Conservation (phyloP, 2,113 vertebrate species). For the Sander lucioperca region DNA sequence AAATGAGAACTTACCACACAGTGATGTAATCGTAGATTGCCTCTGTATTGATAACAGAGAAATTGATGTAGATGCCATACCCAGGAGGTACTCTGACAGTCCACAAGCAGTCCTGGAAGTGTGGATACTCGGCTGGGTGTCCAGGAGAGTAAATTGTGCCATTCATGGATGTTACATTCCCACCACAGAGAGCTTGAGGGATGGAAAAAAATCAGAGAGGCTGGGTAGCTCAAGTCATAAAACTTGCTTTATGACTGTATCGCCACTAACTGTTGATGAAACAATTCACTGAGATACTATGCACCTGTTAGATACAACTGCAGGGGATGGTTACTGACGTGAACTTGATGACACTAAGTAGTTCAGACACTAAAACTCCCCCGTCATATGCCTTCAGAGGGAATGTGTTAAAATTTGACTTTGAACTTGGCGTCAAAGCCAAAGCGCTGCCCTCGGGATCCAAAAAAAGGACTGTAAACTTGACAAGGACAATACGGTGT, state of each 20-base stretch:
- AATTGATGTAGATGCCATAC: constrained; percentile 96
- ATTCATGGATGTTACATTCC: constrained; percentile 96
- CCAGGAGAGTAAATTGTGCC: constrained; percentile 97
- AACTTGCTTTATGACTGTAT: constrained; percentile 38
- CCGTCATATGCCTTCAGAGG: constrained; percentile 24
- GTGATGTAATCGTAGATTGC: constrained; percentile 99
- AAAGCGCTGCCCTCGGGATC: constrained; percentile 29
- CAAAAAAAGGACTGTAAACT: constrained; percentile 20
- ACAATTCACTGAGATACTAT: constrained; percentile 32
- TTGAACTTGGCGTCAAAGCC: constrained; percentile 59
- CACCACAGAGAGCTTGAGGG: constrained; percentile 93
- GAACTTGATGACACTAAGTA: constrained; percentile 53
- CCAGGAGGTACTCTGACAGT: constrained; percentile 94
- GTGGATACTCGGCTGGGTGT: constrained; percentile 97
- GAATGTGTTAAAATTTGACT: constrained; percentile 55
- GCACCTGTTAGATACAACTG: constrained; percentile 47
- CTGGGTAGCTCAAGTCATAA: constrained; percentile 43
- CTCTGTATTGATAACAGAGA: constrained; percentile 96
- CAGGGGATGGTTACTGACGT: constrained; percentile 29
- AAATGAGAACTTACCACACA: constrained; percentile 89
- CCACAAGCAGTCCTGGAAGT: constrained; percentile 98
- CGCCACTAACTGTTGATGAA: constrained; percentile 53
- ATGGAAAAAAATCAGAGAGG: constrained; percentile 28
- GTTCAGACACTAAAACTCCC: constrained; percentile 51
- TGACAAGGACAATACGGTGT: not conserved